Percentiles rank a stretch among this genome's conserved stretches.
Evolutionary conservation across 2,888 invertebrate genomes (phyloP).

Genomic region (Adelphocoris suturalis): DNA sequence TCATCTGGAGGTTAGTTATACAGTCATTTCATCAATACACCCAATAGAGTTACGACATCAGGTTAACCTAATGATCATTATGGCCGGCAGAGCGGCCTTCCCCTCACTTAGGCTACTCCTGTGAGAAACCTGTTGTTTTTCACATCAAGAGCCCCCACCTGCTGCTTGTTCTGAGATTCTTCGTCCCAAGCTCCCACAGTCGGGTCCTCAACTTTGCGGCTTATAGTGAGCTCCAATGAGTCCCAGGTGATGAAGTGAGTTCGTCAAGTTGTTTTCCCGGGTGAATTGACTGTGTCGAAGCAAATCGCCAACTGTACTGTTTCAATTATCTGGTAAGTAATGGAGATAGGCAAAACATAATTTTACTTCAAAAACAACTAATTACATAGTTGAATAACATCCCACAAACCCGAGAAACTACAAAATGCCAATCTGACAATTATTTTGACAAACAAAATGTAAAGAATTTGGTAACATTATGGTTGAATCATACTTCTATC

Average conservation of each 20-base stretch:
- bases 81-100: not conserved
- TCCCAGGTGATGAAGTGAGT: conserved; percentile 5
- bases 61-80: not conserved
- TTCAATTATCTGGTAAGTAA: not conserved
- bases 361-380: too few relatives aligned
- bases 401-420: too few relatives aligned
- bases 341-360: too few relatives aligned
- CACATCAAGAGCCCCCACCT: not conserved
- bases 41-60: not conserved
- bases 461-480: too few relatives aligned
- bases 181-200: not conserved
- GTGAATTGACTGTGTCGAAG: too few relatives aligned
- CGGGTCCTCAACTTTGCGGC: not conserved
- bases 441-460: too few relatives aligned
- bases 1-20: too few relatives aligned
- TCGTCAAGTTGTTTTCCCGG: not conserved
- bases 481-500: too few relatives aligned
- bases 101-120: not conserved
- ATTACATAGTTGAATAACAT: too few relatives aligned
- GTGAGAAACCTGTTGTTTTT: conserved; percentile 25
- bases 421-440: too few relatives aligned
- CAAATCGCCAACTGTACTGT: too few relatives aligned
- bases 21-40: too few relatives aligned
- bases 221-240: not conserved
- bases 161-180: not conserved